Conservation (phyloP, 2,888 invertebrate species). For the Fragum sueziense region DNA sequence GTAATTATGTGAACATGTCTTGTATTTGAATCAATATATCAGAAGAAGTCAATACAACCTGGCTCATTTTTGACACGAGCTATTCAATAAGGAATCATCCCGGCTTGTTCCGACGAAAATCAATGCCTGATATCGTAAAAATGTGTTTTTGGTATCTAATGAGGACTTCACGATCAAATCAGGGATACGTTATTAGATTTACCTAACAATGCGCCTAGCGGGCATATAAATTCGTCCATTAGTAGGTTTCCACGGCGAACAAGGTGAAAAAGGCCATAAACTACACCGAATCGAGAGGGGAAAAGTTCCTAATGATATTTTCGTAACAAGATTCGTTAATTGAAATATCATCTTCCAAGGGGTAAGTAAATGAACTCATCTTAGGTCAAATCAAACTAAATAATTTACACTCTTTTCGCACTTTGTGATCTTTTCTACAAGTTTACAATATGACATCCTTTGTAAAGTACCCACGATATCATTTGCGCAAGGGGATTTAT, state of each 20-base stretch:
- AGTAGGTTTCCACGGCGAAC: neutral
- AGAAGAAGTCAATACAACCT: too few species aligned
- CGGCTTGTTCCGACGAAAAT: neutral
- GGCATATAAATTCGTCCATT: conserved; percentile 15
- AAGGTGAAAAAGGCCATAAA: neutral
- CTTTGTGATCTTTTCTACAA: too few species aligned
- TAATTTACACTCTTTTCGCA: too few species aligned
- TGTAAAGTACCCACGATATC: too few species aligned
- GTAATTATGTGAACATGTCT: too few species aligned
- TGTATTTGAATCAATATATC: too few species aligned
- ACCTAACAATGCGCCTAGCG: conserved; percentile 11
- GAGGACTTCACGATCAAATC: conserved; percentile 1
- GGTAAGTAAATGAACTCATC: too few species aligned
- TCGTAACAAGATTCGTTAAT: neutral
- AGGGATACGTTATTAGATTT: neutral
- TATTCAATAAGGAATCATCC: neutral
- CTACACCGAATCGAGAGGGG: neutral
- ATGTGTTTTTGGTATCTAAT: neutral
- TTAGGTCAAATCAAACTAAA: too few species aligned
- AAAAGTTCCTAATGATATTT: neutral
- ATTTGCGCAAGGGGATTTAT: too few species aligned
- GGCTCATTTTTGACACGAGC: neutral
- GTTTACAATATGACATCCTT: too few species aligned
- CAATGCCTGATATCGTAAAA: neutral
- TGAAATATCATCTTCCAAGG: neutral